A percentile compares a stretch with the other conserved stretches of the same genome.
These are phyloP conservation scores for Acrossocheilus wenchowensis DNA, from an alignment of 2,797 vertebrate genomes.

Conservation along the genomic window DNA sequence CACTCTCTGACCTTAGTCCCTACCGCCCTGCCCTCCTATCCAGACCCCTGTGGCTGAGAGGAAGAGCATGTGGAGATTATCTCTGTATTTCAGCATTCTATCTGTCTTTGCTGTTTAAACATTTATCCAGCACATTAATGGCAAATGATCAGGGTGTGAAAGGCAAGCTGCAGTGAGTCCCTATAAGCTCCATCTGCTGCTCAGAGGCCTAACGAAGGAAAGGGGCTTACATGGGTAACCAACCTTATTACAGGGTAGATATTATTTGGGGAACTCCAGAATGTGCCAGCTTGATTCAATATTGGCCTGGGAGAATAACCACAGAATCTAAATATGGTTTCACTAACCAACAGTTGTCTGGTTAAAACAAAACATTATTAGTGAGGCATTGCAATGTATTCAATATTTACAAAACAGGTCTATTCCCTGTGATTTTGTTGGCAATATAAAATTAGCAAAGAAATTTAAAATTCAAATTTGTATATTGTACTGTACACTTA, in stretches of 20 bases:
- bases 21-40: neutral
- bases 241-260: neutral
- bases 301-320: neutral
- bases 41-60: neutral
- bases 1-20: neutral
- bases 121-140: constrained; percentile 42
- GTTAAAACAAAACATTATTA: neutral
- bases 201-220: neutral
- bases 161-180: neutral
- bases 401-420: neutral
- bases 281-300: neutral
- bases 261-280: constrained; percentile 4
- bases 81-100: constrained; percentile 23
- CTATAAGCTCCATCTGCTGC: constrained; percentile 19
- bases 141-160: neutral
- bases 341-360: neutral
- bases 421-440: neutral
- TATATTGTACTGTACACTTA: neutral
- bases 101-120: constrained; percentile 46
- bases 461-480: neutral
- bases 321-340: neutral
- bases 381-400: neutral
- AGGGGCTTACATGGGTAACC: neutral
- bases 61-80: constrained; percentile 24
- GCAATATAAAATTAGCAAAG: neutral